Base-by-base conservation (phyloP, 2,797 vertebrate species). In the Aulostomus chinensis region DNA sequence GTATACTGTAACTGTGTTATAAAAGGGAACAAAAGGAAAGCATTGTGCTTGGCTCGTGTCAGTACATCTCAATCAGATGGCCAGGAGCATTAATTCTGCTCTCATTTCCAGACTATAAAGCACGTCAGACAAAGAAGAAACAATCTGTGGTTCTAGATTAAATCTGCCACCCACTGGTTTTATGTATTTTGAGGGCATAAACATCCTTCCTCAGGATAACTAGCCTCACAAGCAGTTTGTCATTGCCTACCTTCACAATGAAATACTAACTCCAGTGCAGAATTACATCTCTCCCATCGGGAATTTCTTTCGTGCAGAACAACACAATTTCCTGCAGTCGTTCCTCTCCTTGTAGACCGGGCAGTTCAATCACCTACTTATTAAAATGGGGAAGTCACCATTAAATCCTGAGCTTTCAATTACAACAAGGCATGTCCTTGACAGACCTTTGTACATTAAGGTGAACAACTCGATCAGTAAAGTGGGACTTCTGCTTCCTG, bases 141-240 rank as follows among this genome's bases (percentile, higher is more conserved):
- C 83, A 86, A 82, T 80, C 87, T 89, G 81, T 85, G 84, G 89
- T 86, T 87, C 71, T 78, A 92, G 92, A 94, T 93, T 92, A 93
- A 94, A 92, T 92, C 91, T 86, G 85, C 82, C 65, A 86, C 58
- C 64, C 71, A 56, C 57, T 53, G 45, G 51, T 61, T 43, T 89
- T 77, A 82, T 87, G 91, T 86, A 83, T 82, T 90, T 86, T 84
- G 76, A 76, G 75, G 73, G 40, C 75, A 80, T 72, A 89, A 85
- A 74, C 68, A 85, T 74, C 68, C 81, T 21, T 80, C 70, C 76
- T 79, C 69, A 67, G 63, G 78, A 68, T 78, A 85, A 82, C 74
- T 70, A 45, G 18, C 31, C 31, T 24, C 45, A 38, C 49, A 70
- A 47, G 58, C 58, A 51, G 36, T 71, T 66, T 56, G 48, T 74